phyloP scores from a whole-genome alignment of 1,140 invertebrate species.

The Drosophila lacertosa region DNA sequence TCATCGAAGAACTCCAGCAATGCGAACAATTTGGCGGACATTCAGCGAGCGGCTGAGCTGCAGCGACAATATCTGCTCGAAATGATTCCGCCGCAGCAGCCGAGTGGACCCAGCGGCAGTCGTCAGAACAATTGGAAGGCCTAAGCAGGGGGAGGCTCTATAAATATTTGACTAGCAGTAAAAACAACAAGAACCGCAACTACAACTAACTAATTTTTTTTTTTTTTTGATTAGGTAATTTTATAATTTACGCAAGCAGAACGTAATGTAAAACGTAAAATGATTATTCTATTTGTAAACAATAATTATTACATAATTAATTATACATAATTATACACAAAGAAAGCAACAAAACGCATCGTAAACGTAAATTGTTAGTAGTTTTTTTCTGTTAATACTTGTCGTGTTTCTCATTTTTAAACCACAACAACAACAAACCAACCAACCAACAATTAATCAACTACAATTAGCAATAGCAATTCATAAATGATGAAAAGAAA shows the following conservation, averaged over 20 bases:
- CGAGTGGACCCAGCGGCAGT: constrained; percentile 76
- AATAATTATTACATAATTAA: constrained; percentile 75
- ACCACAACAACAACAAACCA: constrained; percentile 28
- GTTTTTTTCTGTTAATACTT: constrained; percentile 57
- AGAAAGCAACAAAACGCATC: constrained; percentile 39
- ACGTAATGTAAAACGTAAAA: constrained; percentile 65
- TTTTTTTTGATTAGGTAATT: constrained; percentile 77
- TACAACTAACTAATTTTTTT: constrained; percentile 62
- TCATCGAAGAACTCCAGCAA: constrained; percentile 84
- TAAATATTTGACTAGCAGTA: background rate
- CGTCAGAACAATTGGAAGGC: constrained; percentile 84
- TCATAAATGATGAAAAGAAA: constrained; percentile 7
- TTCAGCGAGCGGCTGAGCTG: constrained; percentile 93
- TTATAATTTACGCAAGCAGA: constrained; percentile 68
- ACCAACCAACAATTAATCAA: constrained; percentile 19
- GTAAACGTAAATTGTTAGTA: constrained; percentile 70
- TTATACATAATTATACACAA: constrained; percentile 56
- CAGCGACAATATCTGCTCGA: constrained; percentile 98
- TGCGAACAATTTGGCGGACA: constrained; percentile 88
- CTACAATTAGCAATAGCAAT: constrained; percentile 32
- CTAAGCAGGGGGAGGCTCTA: constrained; percentile 43
- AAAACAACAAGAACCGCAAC: constrained; percentile 24
- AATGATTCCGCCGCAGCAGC: constrained; percentile 94
- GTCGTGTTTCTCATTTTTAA: constrained; percentile 53
- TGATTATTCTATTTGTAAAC: constrained; percentile 76